A percentile compares a stretch with the other conserved stretches of the same genome.
Evolutionary conservation across 1,140 invertebrate species (phyloP).

Genomic region (Acromyrmex charruanus): DNA sequence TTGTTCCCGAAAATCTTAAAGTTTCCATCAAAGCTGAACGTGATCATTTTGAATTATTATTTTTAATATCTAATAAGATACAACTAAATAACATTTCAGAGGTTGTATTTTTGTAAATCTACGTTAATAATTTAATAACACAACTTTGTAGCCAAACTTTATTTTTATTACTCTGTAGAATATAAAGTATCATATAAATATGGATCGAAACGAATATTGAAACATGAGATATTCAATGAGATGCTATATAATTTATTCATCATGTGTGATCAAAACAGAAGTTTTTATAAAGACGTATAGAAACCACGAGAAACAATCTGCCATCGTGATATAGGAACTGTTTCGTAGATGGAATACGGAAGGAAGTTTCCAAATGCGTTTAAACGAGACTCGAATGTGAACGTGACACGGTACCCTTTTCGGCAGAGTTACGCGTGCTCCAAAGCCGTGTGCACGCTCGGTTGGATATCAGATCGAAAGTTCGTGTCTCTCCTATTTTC

Average conservation of each 20-base stretch:
- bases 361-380: conserved; percentile 61
- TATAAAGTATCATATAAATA: background rate
- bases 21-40: too few relatives aligned
- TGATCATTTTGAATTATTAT: too few relatives aligned
- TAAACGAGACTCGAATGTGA: conserved; percentile 64
- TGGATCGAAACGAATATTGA: background rate
- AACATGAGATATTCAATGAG: background rate
- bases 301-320: conserved; percentile 3
- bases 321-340: background rate
- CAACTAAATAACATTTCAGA: too few relatives aligned
- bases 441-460: conserved; percentile 61
- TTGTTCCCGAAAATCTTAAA: too few relatives aligned
- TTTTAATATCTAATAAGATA: too few relatives aligned
- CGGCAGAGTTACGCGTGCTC: conserved; percentile 66
- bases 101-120: too few relatives aligned
- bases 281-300: background rate
- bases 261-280: background rate
- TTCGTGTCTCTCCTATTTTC: conserved; percentile 74
- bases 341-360: conserved; percentile 34
- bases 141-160: too few relatives aligned
- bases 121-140: too few relatives aligned
- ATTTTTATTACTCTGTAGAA: background rate
- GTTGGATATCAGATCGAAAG: conserved; percentile 74
- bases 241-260: background rate
- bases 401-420: conserved; percentile 15